These are phyloP conservation scores for Hippopotamus amphibius DNA, from an alignment of 2,113 vertebrate genomes.

Conservation along the genomic window DNA sequence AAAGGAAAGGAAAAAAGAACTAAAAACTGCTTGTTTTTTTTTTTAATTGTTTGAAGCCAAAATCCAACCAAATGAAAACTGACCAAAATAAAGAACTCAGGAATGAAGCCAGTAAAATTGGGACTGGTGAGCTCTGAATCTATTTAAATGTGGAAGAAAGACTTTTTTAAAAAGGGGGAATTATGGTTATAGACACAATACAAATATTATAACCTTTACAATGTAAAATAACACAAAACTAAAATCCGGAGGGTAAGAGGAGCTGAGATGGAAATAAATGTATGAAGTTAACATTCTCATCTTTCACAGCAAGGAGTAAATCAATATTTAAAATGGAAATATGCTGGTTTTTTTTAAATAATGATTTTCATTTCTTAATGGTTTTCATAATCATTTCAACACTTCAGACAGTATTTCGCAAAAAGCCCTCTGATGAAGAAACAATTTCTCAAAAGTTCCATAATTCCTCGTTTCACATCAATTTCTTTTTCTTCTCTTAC, in stretches of 20 bases:
- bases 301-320: neutral
- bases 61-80: constrained; percentile 38
- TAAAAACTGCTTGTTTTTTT: neutral
- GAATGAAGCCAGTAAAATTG: constrained; percentile 19
- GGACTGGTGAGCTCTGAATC: neutral
- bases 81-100: constrained; percentile 35
- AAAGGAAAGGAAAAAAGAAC: constrained; percentile 1
- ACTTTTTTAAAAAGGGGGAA: neutral
- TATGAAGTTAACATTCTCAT: constrained; percentile 9
- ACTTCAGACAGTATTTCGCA: constrained; percentile 10
- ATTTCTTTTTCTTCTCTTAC: constrained; percentile 53
- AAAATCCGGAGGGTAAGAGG: neutral
- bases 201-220: neutral
- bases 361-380: constrained; percentile 29
- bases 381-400: constrained; percentile 38
- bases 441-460: constrained; percentile 24
- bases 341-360: neutral
- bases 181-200: constrained; percentile 1
- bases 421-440: neutral
- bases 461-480: neutral
- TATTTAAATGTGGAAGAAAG: constrained; percentile 37
- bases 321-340: constrained; percentile 45
- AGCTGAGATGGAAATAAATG: constrained; percentile 20
- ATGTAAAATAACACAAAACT: constrained; percentile 10
- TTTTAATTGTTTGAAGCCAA: neutral